These are phyloP conservation scores for Melitaea cinxia DNA, from an alignment of 1,140 invertebrate genomes.

Conservation along the genomic window DNA sequence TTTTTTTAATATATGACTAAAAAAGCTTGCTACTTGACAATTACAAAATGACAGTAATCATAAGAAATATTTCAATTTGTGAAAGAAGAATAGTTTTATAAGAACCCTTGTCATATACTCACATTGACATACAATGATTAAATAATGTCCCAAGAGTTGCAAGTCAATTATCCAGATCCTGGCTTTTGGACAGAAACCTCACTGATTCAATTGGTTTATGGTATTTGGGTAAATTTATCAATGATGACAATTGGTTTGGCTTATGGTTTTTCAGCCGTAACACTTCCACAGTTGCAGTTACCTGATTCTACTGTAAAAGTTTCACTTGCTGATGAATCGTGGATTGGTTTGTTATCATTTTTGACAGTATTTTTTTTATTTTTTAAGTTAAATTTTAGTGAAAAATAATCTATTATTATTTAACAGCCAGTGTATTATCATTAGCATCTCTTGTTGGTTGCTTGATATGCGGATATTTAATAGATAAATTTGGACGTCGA, in stretches of 20 bases:
- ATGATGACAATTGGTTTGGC: constrained; percentile 77
- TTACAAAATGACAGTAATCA: too few species aligned
- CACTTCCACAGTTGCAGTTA: constrained; percentile 67
- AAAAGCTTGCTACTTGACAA: neutral
- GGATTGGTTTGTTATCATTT: constrained; percentile 76
- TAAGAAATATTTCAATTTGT: neutral
- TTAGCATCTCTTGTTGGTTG: constrained; percentile 81
- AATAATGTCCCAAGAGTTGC: constrained; percentile 23
- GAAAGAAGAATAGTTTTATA: neutral
- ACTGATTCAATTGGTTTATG: constrained; percentile 55
- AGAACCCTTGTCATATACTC: neutral
- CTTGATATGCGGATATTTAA: constrained; percentile 77
- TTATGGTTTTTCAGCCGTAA: constrained; percentile 80
- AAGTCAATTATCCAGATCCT: constrained; percentile 44
- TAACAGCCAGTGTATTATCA: constrained; percentile 80
- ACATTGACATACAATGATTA: neutral
- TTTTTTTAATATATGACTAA: too few species aligned
- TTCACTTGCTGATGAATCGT: constrained; percentile 71
- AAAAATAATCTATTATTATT: neutral
- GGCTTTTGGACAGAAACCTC: constrained; percentile 55
- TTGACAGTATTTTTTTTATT: neutral
- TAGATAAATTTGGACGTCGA: constrained; percentile 83
- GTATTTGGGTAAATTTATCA: constrained; percentile 72
- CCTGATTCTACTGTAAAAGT: constrained; percentile 48
- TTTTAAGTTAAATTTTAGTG: neutral